phyloP scores from a whole-genome alignment of 2,888 invertebrate species.

The Anorthoa munda region DNA sequence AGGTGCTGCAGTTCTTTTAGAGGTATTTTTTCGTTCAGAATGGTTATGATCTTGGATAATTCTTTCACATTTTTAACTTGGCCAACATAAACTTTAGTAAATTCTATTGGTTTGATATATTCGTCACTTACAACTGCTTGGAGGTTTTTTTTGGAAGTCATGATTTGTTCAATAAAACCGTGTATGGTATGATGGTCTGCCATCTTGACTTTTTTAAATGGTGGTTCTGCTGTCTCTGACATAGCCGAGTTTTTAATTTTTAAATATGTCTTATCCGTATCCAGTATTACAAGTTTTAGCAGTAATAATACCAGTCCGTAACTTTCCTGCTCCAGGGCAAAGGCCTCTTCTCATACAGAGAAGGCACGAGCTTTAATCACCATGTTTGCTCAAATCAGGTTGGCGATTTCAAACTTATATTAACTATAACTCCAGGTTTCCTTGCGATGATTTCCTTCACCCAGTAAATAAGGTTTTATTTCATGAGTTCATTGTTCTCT shows the following conservation, averaged over 20 bases:
- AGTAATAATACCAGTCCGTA: no score
- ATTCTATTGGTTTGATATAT: slow-evolving; percentile 84
- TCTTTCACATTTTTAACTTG: slow-evolving; percentile 91
- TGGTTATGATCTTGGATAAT: slow-evolving; percentile 92
- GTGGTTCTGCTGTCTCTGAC: slow-evolving; percentile 72
- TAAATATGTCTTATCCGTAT: background rate
- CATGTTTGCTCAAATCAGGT: no score
- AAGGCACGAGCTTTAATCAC: no score
- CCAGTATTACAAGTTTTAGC: background rate
- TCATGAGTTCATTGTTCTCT: slow-evolving; percentile 13
- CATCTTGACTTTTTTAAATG: slow-evolving; percentile 75
- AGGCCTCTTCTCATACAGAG: no score
- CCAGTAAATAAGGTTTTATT: background rate
- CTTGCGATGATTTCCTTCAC: no score
- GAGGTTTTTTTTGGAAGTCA: slow-evolving; percentile 74
- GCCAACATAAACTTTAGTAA: slow-evolving; percentile 91
- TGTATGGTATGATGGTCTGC: slow-evolving; percentile 66
- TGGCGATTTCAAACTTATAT: no score
- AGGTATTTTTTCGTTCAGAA: slow-evolving; percentile 91
- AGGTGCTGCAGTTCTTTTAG: slow-evolving; percentile 92
- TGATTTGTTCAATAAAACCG: slow-evolving; percentile 72
- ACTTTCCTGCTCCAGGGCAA: no score
- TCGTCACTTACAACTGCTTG: slow-evolving; percentile 91
- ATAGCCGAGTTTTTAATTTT: slow-evolving; percentile 1
- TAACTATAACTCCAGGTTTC: no score